Conservation (phyloP, 2,888 invertebrate species). For the Dendrolimus pini region DNA sequence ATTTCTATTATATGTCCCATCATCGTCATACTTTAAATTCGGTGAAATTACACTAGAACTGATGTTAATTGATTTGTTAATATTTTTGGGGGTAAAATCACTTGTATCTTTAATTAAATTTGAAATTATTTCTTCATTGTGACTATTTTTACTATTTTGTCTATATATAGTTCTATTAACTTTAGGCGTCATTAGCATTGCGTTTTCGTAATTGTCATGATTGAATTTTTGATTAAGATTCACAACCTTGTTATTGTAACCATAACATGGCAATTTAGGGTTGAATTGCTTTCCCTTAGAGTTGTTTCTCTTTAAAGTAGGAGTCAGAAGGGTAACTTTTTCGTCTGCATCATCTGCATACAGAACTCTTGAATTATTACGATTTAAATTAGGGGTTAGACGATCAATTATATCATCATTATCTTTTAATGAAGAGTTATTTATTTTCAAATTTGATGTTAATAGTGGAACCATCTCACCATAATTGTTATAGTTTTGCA, state of each 20-base stretch:
- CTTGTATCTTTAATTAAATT: too few species aligned
- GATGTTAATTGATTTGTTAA: neutral
- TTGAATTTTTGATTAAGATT: neutral
- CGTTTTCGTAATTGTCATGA: too few species aligned
- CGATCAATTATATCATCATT: neutral
- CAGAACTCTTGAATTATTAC: neutral
- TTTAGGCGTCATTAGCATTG: neutral
- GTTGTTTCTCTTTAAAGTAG: conserved; percentile 34
- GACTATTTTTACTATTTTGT: neutral
- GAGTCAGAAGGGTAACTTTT: conserved; percentile 41
- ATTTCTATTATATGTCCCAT: too few species aligned
- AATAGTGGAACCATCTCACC: neutral
- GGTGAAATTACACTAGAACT: neutral
- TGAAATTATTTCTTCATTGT: conserved; percentile 2
- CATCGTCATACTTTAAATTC: neutral
- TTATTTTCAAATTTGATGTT: neutral
- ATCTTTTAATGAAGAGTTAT: neutral
- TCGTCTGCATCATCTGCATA: conserved; percentile 22
- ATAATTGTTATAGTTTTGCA: neutral
- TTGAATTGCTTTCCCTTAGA: conserved; percentile 10
- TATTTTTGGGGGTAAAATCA: neutral
- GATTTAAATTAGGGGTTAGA: neutral
- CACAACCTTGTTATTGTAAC: neutral
- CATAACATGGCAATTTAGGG: neutral
- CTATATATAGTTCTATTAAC: neutral